Evolutionary conservation across 2,888 invertebrate species (phyloP), one percentile per base, ranked within the genome.

Genomic region (Cepaea hortensis): DNA sequence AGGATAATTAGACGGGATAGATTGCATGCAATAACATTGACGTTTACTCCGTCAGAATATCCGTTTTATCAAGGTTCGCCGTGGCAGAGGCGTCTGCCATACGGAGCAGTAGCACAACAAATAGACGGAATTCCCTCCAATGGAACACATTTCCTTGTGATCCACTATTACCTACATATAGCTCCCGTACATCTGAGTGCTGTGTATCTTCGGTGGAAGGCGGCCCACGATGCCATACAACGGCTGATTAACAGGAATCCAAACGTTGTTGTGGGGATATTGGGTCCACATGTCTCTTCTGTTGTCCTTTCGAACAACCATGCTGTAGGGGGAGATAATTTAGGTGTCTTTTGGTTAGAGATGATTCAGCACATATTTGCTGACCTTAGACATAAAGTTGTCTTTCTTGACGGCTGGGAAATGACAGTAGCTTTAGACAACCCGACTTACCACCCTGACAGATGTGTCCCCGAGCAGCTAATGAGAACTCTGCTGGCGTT

Each of bases 331-430:
- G 84, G 84, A 7, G 84, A 84, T 46, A 46, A 18, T 61, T n/a
- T 84, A n/a, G 77, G 76, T 15, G 62, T 46, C 6, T 46, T 9
- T 35, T 84, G 20, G n/a, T 18, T 84, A 18, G 9, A 65, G 46
- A 62, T 84, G 50, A 77, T 77, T 0, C 13, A 15, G 50, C 35
- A 76, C 35, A 46, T 65, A 48, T 84, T 84, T 23, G n/a, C n/a
- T n/a, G 84, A 46, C 3, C 23, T 84, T 18, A 46, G 48, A 68
- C 20, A 84, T 48, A 61, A 65, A 77, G 77, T 84, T 9, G 48
- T 84, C 6, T 84, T 75, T 62, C 77, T 84, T 35, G 84, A 84
- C n/a, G 84, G 84, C n/a, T 84, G 84, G 35, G 35, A 35, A 35
- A 35, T 35, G 35, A 35, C 35, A 35, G 35, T 35, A 35, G 35